phyloP scores from a whole-genome alignment of 1,140 invertebrate genomes.

The Paracyclopina nana region DNA sequence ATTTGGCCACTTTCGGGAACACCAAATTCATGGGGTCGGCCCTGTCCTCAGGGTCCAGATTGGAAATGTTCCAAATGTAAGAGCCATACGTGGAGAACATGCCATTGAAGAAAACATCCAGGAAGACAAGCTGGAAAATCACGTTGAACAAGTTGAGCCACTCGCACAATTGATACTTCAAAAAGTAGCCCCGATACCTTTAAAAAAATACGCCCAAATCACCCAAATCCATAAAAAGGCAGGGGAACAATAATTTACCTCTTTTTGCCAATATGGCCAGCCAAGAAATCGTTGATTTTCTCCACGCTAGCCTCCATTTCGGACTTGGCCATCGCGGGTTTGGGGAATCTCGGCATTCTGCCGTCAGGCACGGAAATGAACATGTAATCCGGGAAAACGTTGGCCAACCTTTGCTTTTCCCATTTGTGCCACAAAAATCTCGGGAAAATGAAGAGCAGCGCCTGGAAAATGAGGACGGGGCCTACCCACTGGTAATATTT shows the following conservation, averaged over 20 bases:
- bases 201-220: too few species aligned
- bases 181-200: not conserved
- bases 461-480: not conserved
- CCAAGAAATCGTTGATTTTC: not conserved
- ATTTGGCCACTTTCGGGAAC: conserved; percentile 3
- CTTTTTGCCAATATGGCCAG: not conserved
- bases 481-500: not conserved
- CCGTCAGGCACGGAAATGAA: not conserved
- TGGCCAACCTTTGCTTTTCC: not conserved
- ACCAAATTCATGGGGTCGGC: not conserved
- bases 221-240: too few species aligned
- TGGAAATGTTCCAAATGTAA: not conserved
- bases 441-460: not conserved
- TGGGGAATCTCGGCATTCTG: not conserved
- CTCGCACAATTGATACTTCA: not conserved
- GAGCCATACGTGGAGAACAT: not conserved
- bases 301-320: not conserved
- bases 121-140: not conserved
- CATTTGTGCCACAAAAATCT: not conserved
- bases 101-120: not conserved
- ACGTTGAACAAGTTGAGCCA: not conserved
- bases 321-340: not conserved
- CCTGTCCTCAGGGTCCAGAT: not conserved
- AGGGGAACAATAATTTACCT: too few species aligned
- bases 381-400: not conserved